phyloP scores from a whole-genome alignment of 2,113 vertebrate genomes.

The Labrus mixtus region DNA sequence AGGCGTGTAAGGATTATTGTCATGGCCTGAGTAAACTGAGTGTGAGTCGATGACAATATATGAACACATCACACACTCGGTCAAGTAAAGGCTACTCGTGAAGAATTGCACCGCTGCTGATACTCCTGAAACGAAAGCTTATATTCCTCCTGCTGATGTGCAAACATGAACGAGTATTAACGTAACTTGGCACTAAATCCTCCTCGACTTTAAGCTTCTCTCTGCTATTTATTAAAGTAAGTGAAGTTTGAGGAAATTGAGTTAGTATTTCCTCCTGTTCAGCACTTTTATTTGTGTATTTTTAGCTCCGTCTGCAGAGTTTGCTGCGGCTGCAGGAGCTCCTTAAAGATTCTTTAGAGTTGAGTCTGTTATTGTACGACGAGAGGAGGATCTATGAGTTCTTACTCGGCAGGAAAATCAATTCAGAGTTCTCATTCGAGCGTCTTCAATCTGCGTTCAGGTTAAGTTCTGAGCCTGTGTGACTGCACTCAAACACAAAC shows the following conservation, averaged over 20 bases:
- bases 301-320: constrained; percentile 17
- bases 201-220: constrained; percentile 17
- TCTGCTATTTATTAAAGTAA: neutral
- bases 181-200: constrained; percentile 8
- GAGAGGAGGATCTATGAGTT: neutral
- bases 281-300: constrained; percentile 49
- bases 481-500: too few species aligned
- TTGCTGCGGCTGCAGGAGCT: constrained; percentile 13
- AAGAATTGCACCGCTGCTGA: neutral
- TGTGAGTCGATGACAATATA: neutral
- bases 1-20: neutral
- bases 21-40: neutral
- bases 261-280: constrained; percentile 22
- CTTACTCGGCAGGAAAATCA: neutral
- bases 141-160: neutral
- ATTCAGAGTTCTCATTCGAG: neutral
- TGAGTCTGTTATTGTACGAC: neutral
- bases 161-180: constrained; percentile 17
- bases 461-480: neutral
- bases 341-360: constrained; percentile 24
- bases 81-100: neutral
- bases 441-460: neutral
- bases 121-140: constrained; percentile 5
- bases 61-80: constrained; percentile 9
- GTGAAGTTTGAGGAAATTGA: neutral